Evolutionary conservation across 2,888 invertebrate genomes (phyloP), one percentile per base, ranked within the genome.

Genomic region (Steinernema carpocapsae): DNA sequence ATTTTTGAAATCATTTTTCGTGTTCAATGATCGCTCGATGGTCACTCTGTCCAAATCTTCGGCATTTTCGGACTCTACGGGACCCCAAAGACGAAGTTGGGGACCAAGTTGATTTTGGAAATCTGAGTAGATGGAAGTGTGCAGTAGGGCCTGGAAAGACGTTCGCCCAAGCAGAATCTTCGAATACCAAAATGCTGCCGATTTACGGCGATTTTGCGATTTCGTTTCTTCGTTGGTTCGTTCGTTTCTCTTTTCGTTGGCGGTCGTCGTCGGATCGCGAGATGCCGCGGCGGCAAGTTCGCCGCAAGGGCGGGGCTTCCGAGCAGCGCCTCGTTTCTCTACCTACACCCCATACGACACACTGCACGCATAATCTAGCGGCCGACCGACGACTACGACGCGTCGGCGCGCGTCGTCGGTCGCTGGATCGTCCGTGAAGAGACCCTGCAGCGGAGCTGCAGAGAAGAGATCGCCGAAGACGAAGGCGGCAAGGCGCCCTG

Each of bases 201-300:
- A 56, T 19, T 19, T 56, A 19, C 14, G 26, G 22, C 37, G 22
- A 26, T 22, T 56, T 56, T 56, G 2, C 56, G 24, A 24, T 24
- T 56, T 56, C 56, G 56, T 56, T 56, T 56, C 56, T 26, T 19
- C 56, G 22, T 56, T 56, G 56, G 22, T 56, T 56, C 48, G 17
- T 48, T 48, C 56, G 56, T 22, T 26, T 56, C 22, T 56, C 56
- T 12, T 19, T 19, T 56, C 56, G 56, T 19, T 26, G 56, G 56
- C 22, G 10, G 56, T 22, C 19, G 22, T 19, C n/a, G n/a, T 17
- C 56, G 56, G 19, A 19, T 37, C 37, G 48, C 48, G 48, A 48
- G 48, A 56, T 56, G 56, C 56, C 56, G 56, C 56, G 56, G 56
- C 56, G 56, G 56, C 56, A 56, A 56, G 56, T 56, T 56, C 56